Percentiles rank a stretch among this genome's conserved stretches.
These are phyloP conservation scores for Protonibea diacanthus DNA, from an alignment of 2,797 vertebrate species.

Conservation along the genomic window DNA sequence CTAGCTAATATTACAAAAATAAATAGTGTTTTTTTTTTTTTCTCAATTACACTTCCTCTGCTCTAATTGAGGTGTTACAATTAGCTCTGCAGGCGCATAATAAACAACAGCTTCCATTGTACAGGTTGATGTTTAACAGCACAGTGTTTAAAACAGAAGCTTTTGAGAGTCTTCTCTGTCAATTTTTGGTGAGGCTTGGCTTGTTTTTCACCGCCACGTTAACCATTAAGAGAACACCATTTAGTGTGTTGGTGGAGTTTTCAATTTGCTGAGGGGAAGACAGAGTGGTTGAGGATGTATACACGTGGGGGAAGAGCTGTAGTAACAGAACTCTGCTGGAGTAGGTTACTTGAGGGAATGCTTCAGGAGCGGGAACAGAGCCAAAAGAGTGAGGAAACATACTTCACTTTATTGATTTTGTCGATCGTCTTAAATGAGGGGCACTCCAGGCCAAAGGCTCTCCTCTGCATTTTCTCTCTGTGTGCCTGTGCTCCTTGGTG, in stretches of 20 bases:
- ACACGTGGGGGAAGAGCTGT: slow-evolving; percentile 74
- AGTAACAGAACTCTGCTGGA: slow-evolving; percentile 84
- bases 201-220: slow-evolving; percentile 49
- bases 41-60: neutral
- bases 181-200: slow-evolving; percentile 25
- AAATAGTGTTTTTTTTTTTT: neutral
- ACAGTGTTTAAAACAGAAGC: slow-evolving; percentile 28
- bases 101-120: neutral
- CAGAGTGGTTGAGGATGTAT: slow-evolving; percentile 71
- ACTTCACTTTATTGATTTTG: slow-evolving; percentile 90
- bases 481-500: slow-evolving; percentile 55
- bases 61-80: neutral
- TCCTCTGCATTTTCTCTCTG: slow-evolving; percentile 78
- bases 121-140: neutral
- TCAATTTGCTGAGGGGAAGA: slow-evolving; percentile 70
- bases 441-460: slow-evolving; percentile 85
- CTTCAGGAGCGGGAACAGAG: slow-evolving; percentile 77
- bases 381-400: slow-evolving; percentile 84
- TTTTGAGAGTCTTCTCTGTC: slow-evolving; percentile 42
- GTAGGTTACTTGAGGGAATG: slow-evolving; percentile 77
- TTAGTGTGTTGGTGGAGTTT: slow-evolving; percentile 70
- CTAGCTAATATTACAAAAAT: neutral
- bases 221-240: slow-evolving; percentile 40
- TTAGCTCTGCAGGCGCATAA: neutral
- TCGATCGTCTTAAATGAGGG: slow-evolving; percentile 89